Conservation (phyloP, 2,888 invertebrate species). For the Neoitamus cyanurus region DNA sequence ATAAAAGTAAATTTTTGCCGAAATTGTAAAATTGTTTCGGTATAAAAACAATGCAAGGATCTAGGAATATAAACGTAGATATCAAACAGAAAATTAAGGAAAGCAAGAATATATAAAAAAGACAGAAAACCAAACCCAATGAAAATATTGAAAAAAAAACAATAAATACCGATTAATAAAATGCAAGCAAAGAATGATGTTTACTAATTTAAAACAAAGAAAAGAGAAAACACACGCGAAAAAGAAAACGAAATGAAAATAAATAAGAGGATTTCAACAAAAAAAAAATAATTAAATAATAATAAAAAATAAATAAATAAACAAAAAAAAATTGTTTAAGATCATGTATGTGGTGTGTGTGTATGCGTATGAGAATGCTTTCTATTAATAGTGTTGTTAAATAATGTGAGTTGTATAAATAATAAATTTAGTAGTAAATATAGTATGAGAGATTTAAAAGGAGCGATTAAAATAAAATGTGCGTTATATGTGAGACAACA, state of each 20-base stretch:
- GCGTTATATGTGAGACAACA: background rate
- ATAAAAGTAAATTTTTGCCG: too few relatives aligned
- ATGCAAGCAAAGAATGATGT: background rate
- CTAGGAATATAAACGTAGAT: background rate
- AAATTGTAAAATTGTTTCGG: background rate
- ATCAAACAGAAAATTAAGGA: background rate
- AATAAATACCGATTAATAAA: background rate
- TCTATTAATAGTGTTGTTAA: conserved; percentile 40
- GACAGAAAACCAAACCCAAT: background rate
- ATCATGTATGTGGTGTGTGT: background rate
- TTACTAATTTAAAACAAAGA: background rate
- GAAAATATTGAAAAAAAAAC: background rate
- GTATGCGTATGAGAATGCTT: conserved; percentile 13
- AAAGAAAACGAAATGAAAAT: background rate
- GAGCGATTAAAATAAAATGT: background rate
- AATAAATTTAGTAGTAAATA: background rate
- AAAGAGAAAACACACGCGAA: background rate
- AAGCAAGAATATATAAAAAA: background rate
- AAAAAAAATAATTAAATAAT: background rate
- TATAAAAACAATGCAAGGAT: background rate
- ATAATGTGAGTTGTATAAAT: conserved; percentile 35
- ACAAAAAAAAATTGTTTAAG: conserved; percentile 10
- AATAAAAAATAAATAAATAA: conserved; percentile 7
- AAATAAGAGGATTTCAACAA: background rate
- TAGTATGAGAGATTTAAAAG: background rate